Conservation (phyloP, 2,797 vertebrate species). For the Peromyscus aztecus region DNA sequence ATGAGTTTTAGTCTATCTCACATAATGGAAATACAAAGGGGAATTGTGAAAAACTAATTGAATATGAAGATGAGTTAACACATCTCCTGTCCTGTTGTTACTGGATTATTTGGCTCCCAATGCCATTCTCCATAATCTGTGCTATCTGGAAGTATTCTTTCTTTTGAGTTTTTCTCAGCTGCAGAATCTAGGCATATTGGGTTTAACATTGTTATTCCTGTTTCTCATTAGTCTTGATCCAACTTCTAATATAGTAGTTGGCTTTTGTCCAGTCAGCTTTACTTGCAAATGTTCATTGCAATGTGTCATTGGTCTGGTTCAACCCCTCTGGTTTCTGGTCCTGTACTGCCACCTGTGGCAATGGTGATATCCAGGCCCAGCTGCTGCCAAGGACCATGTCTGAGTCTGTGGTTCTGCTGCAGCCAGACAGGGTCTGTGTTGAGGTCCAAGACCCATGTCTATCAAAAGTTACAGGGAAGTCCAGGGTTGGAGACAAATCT, state of each 20-base stretch:
- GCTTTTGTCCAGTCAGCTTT: background rate
- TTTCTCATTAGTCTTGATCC: background rate
- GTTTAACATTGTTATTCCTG: background rate
- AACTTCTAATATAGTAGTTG: background rate
- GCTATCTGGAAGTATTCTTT: background rate
- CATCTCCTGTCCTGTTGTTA: background rate
- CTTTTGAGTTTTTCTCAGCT: background rate
- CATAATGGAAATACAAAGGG: background rate
- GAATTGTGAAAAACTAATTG: background rate
- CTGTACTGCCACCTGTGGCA: background rate
- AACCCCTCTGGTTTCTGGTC: background rate
- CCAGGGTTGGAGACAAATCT: background rate
- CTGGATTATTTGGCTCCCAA: background rate
- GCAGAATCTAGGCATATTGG: background rate
- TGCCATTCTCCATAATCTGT: background rate
- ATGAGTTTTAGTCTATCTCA: background rate
- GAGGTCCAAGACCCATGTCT: background rate
- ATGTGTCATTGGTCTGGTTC: background rate
- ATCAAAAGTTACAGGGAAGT: background rate
- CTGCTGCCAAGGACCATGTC: background rate
- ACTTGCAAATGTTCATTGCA: background rate
- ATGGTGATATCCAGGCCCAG: background rate
- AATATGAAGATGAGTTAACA: background rate
- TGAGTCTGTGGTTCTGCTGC: background rate
- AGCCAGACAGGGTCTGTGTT: background rate